These are phyloP conservation scores for Oryctolagus cuniculus DNA, from an alignment of 2,113 vertebrate genomes.

Conservation along the genomic window mOryCun1.1 NC_091445.1:26339501-26340000, in stretches of 20 bases:
- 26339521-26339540: not conserved
- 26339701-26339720: not conserved
- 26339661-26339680: not conserved
- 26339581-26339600: not conserved
- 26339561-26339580: not conserved
- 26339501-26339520: not conserved
- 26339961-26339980: not conserved
- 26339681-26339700: not conserved
- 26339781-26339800: rapidly evolving
- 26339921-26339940: not conserved
- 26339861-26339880: not conserved
- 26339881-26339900: not conserved
- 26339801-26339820: too few species aligned
- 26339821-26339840: too few species aligned
- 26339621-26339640: not conserved
- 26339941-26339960: too few species aligned
- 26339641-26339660: not conserved
- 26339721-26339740: not conserved
- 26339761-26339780: not conserved
- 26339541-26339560: not conserved
- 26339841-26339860: not conserved
- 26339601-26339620: not conserved
- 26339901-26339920: not conserved
- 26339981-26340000: not conserved
- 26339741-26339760: not conserved